A percentile compares a stretch with the other conserved stretches of the same genome.
phyloP scores from a whole-genome alignment of 2,797 vertebrate species.

The Loriculus beryllinus region DNA sequence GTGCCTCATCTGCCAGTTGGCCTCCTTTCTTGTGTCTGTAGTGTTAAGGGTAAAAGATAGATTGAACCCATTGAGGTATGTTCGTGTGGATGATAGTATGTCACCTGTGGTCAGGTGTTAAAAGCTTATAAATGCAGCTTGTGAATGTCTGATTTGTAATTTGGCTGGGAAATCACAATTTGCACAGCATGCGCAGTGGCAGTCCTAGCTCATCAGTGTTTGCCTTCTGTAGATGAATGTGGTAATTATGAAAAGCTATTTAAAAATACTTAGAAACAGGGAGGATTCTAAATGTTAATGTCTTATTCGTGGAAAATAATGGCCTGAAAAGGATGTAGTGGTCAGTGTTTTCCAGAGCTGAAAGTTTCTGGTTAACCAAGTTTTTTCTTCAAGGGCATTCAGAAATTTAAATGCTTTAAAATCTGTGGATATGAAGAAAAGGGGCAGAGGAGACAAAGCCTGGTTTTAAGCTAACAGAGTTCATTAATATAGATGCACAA shows the following conservation, averaged over 20 bases:
- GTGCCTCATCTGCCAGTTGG: rapidly evolving
- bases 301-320: not conserved
- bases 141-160: not conserved
- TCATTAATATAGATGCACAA: not conserved
- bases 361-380: not conserved
- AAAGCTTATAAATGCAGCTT: not conserved
- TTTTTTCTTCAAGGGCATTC: not conserved
- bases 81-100: not conserved
- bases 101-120: not conserved
- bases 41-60: not conserved
- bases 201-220: not conserved
- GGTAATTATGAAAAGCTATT: not conserved
- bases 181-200: not conserved
- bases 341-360: not conserved
- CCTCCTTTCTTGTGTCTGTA: not conserved
- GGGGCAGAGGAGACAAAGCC: not conserved
- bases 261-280: not conserved
- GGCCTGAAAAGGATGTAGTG: not conserved
- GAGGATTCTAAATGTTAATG: not conserved
- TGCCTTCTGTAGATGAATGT: not conserved
- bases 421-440: not conserved
- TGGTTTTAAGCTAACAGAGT: not conserved
- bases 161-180: not conserved
- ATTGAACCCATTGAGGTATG: not conserved
- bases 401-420: not conserved